Evolutionary conservation across 2,888 invertebrate species (phyloP), one percentile per base, ranked within the genome.

Genomic region (Calameuta filiformis): DNA sequence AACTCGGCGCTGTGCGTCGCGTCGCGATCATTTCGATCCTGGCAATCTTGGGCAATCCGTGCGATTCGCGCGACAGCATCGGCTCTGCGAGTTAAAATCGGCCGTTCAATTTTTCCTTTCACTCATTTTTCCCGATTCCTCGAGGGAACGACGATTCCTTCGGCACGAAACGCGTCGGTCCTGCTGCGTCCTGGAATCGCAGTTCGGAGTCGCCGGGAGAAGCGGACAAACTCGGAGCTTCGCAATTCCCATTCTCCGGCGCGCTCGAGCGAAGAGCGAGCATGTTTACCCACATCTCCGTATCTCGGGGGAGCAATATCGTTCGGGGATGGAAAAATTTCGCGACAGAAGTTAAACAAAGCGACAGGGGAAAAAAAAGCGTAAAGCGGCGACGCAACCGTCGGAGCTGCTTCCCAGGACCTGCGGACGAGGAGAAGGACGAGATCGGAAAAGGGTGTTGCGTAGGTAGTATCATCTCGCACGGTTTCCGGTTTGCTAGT

Each of bases 341-440:
- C 87, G 86, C 88, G 89, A 88, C 88, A 84, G 85, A 90, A 89
- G 90, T 90, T 90, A 90, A 90, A 90, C 90, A 90, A 89, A 90
- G 90, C 89, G 86, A 83, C 84, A 85, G 75, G 77, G 33, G 4
- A 33, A 33, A 81, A 73, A 74, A 74, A 15, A 74, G 35, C 56
- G 56, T 56, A 56, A 56, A 56, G 56, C 56, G 56, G 56, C 56
- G 23, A 23, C 23, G 23, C 56, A 1, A 23, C 56, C 56, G 56
- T 56, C 56, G 56, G 56, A 15, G 56, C 56, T 56, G 56, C 56
- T 56, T 56, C 56, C 56, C 56, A 23, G 56, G 56, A 56, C 9
- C 23, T 35, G 23, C 11, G 69, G n/a, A 76, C 69, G 77, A 71
- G 76, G 79, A 80, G 76, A 69, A 78, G 80, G 75, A 76, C 80